These are phyloP conservation scores for Himalopsyche anomala DNA, from an alignment of 2,888 invertebrate genomes.

Conservation along the genomic window DNA sequence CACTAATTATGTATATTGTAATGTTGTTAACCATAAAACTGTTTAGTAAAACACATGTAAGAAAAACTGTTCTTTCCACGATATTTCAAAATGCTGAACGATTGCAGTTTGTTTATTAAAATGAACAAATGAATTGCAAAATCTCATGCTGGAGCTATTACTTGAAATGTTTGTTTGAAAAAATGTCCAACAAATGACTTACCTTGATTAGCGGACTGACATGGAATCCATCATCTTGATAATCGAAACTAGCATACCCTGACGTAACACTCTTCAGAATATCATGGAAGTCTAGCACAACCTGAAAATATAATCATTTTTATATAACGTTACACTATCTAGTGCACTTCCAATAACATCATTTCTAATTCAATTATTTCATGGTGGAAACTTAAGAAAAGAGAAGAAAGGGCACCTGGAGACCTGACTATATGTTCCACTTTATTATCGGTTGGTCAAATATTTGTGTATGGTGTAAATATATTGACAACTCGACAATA, in stretches of 20 bases:
- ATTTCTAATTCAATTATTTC: too few species aligned
- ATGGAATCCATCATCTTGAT: conserved; percentile 91
- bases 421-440: too few species aligned
- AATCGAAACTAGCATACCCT: conserved; percentile 97
- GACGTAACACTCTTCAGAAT: conserved; percentile 91
- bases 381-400: too few species aligned
- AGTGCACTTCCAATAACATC: neutral
- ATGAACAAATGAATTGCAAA: neutral
- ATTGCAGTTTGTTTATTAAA: neutral
- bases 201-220: conserved; percentile 87
- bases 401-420: too few species aligned
- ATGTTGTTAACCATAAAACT: too few species aligned
- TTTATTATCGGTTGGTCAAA: too few species aligned
- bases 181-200: conserved; percentile 67
- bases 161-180: too few species aligned
- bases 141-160: too few species aligned
- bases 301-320: conserved; percentile 67
- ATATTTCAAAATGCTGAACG: neutral
- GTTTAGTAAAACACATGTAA: neutral
- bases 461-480: too few species aligned
- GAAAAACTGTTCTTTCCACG: neutral
- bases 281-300: conserved; percentile 97
- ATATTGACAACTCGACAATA: too few species aligned
- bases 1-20: too few species aligned
- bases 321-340: neutral